A percentile compares a stretch with the other conserved stretches of the same genome.
phyloP scores from a whole-genome alignment of 1,140 invertebrate genomes.

The Aphelenchoides besseyi region DNA sequence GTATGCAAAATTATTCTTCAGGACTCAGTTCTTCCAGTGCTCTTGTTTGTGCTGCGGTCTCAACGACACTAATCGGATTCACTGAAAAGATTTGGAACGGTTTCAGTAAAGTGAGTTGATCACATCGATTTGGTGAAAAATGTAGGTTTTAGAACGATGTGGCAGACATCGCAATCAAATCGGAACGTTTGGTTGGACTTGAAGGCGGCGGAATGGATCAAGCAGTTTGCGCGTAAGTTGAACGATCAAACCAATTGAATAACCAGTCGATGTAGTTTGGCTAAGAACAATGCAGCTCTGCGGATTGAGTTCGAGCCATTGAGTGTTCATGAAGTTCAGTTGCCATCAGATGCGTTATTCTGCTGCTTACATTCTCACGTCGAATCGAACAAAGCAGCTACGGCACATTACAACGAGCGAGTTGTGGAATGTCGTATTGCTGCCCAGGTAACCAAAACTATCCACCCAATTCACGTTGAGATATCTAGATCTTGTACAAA shows the following conservation, averaged over 20 bases:
- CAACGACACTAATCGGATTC: constrained; percentile 77
- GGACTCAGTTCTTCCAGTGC: constrained; percentile 94
- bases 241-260: too few species aligned
- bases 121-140: neutral
- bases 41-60: constrained; percentile 83
- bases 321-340: constrained; percentile 72
- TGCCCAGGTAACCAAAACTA: constrained; percentile 69
- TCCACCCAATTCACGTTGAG: constrained; percentile 23
- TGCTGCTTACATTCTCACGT: constrained; percentile 87
- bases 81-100: constrained; percentile 30
- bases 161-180: constrained; percentile 35
- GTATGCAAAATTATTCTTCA: too few species aligned
- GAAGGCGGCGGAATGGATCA: constrained; percentile 92
- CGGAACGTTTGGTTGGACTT: constrained; percentile 43
- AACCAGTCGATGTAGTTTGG: too few species aligned
- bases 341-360: constrained; percentile 80
- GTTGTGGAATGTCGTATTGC: constrained; percentile 90
- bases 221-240: constrained; percentile 67
- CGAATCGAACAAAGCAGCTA: constrained; percentile 85
- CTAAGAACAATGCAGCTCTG: constrained; percentile 71
- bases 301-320: constrained; percentile 91
- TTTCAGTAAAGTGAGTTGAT: constrained; percentile 59
- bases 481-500: constrained; percentile 8
- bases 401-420: constrained; percentile 71
- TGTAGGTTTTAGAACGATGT: constrained; percentile 29